Evolutionary conservation across 30 jellyfish, hydroid and myxozoan genomes (phyloP), one percentile per base, ranked within the genome.

Genomic region (Chironex yamaguchii): DNA sequence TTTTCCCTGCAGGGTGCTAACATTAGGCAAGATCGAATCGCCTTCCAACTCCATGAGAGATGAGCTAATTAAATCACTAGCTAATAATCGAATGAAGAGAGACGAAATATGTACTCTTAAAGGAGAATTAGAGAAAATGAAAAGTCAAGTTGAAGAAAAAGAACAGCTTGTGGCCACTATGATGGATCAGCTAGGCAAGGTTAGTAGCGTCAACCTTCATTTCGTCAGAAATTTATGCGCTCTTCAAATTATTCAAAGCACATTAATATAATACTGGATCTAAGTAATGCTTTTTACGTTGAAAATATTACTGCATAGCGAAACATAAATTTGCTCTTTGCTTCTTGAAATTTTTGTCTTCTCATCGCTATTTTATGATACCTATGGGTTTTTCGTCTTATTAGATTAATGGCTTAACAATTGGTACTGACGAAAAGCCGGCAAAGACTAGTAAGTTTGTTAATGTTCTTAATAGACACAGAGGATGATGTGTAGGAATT

Each of bases 41-140:
- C 90, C 90, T 0, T 70, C 34, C 1, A 26, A 70, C 73, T 48
- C 93, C 4, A 68, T 89, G 27, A 84, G 98, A 36, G 90, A 85
- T 35, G 98, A 91, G 50, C 88, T 91, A 23, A 67, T 91, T 34
- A 91, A 91, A 12, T 88, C 98, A 0, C 62, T 84, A 22, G 85
- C 90, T 4, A 53, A 26, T 35, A 91, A 91, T 49, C 67, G 92
- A 31, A 50, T 81, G 62, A 84, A 76, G 66, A 53, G 96, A 29
- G 71, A 68, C 0, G 96, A 84, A 52, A 36, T 85, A 4, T 25
- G 29, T 36, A 52, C 48, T 29, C 81, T 79, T 14, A 76, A 64
- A 50, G 17, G 26, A 32, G 73, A 86, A 53, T 54, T 86, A 25
- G 90, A 66, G 64, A 70, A 64, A 0, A 29, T 64, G 14, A 54